Base-by-base conservation (phyloP, 2,888 invertebrate species). In the Stictocephala bisonia region DNA sequence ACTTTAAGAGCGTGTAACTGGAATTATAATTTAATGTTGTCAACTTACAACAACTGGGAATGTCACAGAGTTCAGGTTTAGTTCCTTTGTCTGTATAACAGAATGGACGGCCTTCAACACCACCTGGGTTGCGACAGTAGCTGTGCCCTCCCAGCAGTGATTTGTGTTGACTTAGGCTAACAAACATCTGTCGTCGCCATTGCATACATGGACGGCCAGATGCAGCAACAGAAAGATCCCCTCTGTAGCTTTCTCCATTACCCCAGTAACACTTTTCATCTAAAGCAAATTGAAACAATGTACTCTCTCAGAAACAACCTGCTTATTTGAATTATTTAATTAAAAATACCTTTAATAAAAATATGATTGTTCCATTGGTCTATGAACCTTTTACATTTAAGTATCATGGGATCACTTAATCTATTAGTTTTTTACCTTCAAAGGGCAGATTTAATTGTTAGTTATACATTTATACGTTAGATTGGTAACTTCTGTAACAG, bases 201-300 rank as follows among this genome's bases (percentile, higher is more conserved):
- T 91, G 90, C 72, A 93, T 85, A 82, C 98, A 98, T 60, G 72
- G 75, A 64, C 88, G 87, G 0, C 91, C 95, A 68, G 90, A 90
- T 27, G 86, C 86, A 7, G 94, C 93, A 0, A 88, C 87, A 77
- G 91, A 91, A 1, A 91, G 88, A 60, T 90, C 90, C 0, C 99
- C 99, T 44, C 94, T 87, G 84, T 98, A 99, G 3, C 90, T 87
- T 77, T 88, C 88, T 1, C 97, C 97, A 80, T 90, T 90, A 80
- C 94, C 95, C 90, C 93, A 93, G 83, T 91, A 98, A 83, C 99
- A 99, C 76, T 89, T 89, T 81, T 95, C 94, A 80, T 92, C 93
- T 86, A 80, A 2, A 67, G 64, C 7, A 60, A 18, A 31, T 6
- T 31, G 11, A 31, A 11, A 9, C 35, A 31, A 31, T 7, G 6